phyloP scores from a whole-genome alignment of 2,113 vertebrate genomes.

The Puma concolor region DNA sequence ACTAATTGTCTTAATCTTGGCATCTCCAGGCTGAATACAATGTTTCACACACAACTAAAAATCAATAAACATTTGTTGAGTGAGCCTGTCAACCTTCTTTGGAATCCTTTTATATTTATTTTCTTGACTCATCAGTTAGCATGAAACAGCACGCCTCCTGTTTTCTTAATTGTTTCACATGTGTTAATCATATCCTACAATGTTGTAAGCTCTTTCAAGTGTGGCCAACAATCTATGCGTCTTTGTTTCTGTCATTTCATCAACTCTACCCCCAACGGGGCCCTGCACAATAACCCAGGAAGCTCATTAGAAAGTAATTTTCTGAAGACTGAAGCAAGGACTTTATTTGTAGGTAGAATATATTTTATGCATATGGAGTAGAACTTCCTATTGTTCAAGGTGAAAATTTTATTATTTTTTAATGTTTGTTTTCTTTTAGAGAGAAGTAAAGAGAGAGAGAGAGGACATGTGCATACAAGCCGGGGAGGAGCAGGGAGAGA shows the following conservation, averaged over 20 bases:
- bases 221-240: background rate
- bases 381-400: slow-evolving; percentile 23
- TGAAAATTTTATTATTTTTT: background rate
- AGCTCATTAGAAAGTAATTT: background rate
- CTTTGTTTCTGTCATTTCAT: background rate
- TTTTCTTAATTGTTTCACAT: background rate
- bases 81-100: slow-evolving; percentile 32
- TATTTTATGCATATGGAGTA: background rate
- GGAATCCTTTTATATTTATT: background rate
- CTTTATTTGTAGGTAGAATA: slow-evolving; percentile 22
- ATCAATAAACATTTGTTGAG: slow-evolving; percentile 47
- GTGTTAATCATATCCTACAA: background rate
- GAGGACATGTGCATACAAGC: no score
- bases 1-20: background rate
- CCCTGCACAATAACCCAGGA: background rate
- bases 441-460: no score
- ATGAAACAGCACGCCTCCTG: background rate
- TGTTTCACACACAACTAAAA: slow-evolving; percentile 21
- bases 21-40: background rate
- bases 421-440: no score
- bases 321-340: background rate
- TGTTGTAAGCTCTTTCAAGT: background rate
- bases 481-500: no score
- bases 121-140: background rate
- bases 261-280: background rate